phyloP scores from a whole-genome alignment of 2,888 invertebrate genomes.

The Melanargia galathea region DNA sequence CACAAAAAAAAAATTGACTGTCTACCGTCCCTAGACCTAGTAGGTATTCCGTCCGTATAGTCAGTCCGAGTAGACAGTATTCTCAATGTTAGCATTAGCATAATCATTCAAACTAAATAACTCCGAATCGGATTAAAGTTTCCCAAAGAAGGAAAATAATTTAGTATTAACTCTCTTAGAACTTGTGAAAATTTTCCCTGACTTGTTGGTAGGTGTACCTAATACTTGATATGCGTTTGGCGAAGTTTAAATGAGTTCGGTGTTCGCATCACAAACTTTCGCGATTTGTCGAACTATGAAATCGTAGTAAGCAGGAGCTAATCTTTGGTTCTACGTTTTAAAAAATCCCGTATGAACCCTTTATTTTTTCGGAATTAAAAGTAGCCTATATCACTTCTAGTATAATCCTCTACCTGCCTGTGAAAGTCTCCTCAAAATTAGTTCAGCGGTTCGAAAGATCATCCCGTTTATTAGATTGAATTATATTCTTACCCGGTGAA shows the following conservation, averaged over 20 bases:
- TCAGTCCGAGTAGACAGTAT: too few relatives aligned
- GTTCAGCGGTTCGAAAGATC: too few relatives aligned
- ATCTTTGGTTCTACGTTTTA: neutral
- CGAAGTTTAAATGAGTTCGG: conserved; percentile 41
- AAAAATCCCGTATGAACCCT: too few relatives aligned
- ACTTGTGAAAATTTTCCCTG: conserved; percentile 29
- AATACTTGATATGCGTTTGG: conserved; percentile 37
- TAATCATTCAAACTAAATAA: neutral
- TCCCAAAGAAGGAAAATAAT: conserved; percentile 29
- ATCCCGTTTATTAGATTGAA: too few relatives aligned
- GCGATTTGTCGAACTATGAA: conserved; percentile 36
- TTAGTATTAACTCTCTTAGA: conserved; percentile 21
- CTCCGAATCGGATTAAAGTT: conserved; percentile 31
- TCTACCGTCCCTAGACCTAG: too few relatives aligned
- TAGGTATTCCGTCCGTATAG: too few relatives aligned
- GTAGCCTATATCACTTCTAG: too few relatives aligned
- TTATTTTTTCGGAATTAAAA: neutral
- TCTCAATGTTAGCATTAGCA: too few relatives aligned
- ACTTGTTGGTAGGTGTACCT: conserved; percentile 20
- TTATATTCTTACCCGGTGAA: too few relatives aligned
- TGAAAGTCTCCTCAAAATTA: neutral
- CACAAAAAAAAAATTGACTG: too few relatives aligned
- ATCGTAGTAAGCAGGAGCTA: conserved; percentile 24
- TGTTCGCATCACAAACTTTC: conserved; percentile 34
- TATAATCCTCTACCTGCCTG: too few relatives aligned